Evolutionary conservation across 2,113 vertebrate species (phyloP).

Genomic region (Turdus rufiventris): DNA sequence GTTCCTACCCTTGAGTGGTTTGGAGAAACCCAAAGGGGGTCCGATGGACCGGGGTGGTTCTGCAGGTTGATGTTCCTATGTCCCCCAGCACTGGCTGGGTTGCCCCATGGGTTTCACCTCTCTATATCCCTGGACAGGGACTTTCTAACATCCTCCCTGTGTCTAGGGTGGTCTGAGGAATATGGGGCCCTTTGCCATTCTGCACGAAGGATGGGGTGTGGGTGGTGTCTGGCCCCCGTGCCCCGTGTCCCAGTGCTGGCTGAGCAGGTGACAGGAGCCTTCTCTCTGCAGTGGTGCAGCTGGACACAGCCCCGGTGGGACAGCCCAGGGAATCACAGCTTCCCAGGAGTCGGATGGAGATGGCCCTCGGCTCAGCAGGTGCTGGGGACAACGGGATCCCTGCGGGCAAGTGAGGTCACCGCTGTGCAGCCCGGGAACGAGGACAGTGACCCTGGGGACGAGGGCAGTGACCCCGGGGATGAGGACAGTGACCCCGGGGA

Average conservation of each 20-base stretch:
- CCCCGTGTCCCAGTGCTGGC: rapidly evolving
- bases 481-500: rapidly evolving
- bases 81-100: not conserved
- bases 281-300: slow-evolving; percentile 31
- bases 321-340: not conserved
- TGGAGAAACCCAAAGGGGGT: not conserved
- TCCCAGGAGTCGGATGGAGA: not conserved
- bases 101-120: not conserved
- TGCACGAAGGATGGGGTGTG: not conserved
- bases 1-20: not conserved
- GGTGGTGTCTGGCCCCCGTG: not conserved
- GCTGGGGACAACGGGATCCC: slow-evolving; percentile 5
- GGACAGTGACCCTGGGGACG: not conserved
- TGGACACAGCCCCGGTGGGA: not conserved
- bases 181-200: not conserved
- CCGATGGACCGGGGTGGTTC: not conserved
- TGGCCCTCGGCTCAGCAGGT: not conserved
- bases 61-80: not conserved
- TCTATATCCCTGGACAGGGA: not conserved
- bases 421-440: rapidly evolving
- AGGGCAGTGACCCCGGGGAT: rapidly evolving
- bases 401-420: not conserved
- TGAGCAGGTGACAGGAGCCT: rapidly evolving
- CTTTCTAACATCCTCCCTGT: not conserved
- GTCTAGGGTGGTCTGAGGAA: not conserved